These are phyloP conservation scores for Drosophila biarmipes DNA, from an alignment of 1,140 invertebrate species.

Conservation along the genomic window DNA sequence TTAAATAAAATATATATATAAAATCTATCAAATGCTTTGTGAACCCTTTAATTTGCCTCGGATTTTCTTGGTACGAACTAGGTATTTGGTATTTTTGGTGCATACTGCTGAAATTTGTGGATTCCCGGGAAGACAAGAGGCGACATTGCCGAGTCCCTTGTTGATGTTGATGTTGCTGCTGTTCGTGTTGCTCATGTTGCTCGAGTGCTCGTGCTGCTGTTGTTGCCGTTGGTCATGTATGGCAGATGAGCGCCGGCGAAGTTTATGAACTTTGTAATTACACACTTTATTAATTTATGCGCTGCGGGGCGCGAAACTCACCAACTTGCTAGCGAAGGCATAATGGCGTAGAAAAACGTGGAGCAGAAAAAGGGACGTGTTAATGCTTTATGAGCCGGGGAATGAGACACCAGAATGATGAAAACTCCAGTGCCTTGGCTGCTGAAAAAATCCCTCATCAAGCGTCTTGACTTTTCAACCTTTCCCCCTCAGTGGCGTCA, in stretches of 20 bases:
- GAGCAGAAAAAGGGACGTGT: constrained; percentile 55
- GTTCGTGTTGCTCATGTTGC: constrained; percentile 11
- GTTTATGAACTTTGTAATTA: constrained; percentile 83
- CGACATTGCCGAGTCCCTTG: constrained; percentile 1
- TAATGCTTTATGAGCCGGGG: constrained; percentile 65
- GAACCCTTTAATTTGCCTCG: neutral
- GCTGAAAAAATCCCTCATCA: constrained; percentile 11
- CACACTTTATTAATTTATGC: constrained; percentile 83
- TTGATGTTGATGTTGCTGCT: constrained; percentile 14
- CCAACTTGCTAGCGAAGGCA: constrained; percentile 47
- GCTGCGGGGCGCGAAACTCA: constrained; percentile 60
- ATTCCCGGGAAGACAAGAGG: constrained; percentile 9
- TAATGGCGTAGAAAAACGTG: constrained; percentile 24
- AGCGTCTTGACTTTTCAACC: constrained; percentile 36
- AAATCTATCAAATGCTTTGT: neutral
- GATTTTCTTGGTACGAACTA: neutral
- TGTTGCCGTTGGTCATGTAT: constrained; percentile 59
- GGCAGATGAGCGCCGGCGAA: constrained; percentile 71
- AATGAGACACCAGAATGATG: constrained; percentile 33
- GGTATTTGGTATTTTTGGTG: neutral
- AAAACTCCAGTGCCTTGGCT: constrained; percentile 12
- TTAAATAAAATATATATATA: neutral
- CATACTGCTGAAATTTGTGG: constrained; percentile 1
- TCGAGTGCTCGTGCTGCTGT: constrained; percentile 28
- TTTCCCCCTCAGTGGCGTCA: constrained; percentile 22